Conservation (phyloP, 2,888 invertebrate genomes). For the Mycalesis mineus region DNA sequence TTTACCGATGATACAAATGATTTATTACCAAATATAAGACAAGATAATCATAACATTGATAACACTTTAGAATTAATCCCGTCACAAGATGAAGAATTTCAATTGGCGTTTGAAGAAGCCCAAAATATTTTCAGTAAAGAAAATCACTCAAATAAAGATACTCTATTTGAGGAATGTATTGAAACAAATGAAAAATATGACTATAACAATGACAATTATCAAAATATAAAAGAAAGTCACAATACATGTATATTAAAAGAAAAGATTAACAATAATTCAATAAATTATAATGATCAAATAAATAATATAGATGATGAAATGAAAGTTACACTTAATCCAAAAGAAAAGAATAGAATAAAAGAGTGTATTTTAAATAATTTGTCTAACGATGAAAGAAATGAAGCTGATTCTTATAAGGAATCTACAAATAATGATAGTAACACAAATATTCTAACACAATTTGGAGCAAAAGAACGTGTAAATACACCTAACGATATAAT, state of each 20-base stretch:
- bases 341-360: neutral
- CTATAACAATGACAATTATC: neutral
- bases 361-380: neutral
- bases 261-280: neutral
- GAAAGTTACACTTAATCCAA: neutral
- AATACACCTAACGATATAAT: too few species aligned
- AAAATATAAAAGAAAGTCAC: neutral
- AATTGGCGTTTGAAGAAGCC: neutral
- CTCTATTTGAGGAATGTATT: neutral
- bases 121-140: neutral
- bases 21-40: neutral
- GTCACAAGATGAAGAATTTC: neutral
- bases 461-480: too few species aligned
- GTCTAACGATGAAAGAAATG: neutral
- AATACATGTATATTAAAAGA: neutral
- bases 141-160: neutral
- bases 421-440: too few species aligned
- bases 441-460: neutral
- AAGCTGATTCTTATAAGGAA: neutral
- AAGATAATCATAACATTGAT: neutral
- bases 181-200: neutral
- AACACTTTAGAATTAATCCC: neutral
- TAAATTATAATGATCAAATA: neutral
- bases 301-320: neutral
- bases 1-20: neutral